These are phyloP conservation scores for Megaustenia siamemsis DNA, from an alignment of 2,888 invertebrate species.

Conservation along the genomic window DNA sequence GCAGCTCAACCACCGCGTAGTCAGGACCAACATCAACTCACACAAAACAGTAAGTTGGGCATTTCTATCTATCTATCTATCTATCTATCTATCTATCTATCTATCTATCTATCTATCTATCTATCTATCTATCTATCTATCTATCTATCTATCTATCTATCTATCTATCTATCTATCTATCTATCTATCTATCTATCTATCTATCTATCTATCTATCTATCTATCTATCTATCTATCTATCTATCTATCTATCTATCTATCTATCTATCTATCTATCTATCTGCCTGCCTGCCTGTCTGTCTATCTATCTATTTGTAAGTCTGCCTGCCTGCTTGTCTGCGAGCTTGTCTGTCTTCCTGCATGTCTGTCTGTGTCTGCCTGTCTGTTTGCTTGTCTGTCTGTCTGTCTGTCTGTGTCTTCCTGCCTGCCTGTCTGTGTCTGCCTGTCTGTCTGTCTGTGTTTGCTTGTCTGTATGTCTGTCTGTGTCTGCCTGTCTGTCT, in stretches of 20 bases:
- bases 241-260: conserved; percentile 9
- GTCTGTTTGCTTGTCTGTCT: too few relatives aligned
- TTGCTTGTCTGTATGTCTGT: too few relatives aligned
- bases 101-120: not conserved
- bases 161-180: not conserved
- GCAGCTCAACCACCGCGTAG: conserved; percentile 67
- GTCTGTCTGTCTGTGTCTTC: not conserved
- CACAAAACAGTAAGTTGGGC: conserved; percentile 29
- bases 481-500: too few relatives aligned
- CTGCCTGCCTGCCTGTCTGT: not conserved
- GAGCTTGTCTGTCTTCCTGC: too few relatives aligned
- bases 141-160: not conserved
- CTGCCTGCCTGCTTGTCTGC: not conserved
- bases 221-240: conserved; percentile 3
- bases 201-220: not conserved
- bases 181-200: not conserved
- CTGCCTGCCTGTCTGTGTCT: too few relatives aligned
- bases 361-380: too few relatives aligned
- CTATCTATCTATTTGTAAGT: not conserved
- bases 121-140: not conserved
- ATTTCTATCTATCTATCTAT: not conserved
- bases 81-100: not conserved
- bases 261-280: conserved; percentile 9
- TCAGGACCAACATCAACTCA: conserved; percentile 73
- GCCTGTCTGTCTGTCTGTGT: too few relatives aligned